Base-by-base conservation (phyloP, 1,140 invertebrate genomes). In the Sminthurides bifidus region DNA sequence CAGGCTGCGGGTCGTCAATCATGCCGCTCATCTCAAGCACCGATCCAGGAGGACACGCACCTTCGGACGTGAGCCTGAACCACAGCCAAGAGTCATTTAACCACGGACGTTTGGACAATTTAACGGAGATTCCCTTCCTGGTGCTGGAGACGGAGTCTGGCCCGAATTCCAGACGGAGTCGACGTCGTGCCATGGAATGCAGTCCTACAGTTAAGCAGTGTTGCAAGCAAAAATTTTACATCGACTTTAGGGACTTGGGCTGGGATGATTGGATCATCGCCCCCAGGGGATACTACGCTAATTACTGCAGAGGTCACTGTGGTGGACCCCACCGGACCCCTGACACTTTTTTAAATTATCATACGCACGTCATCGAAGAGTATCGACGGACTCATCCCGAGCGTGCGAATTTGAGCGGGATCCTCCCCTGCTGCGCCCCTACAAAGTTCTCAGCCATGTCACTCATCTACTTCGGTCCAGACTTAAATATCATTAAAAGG, bases 201-300 rank as follows among this genome's bases (percentile, higher is more conserved):
- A 81, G 82, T 80, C 59, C 73, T 77, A 48, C 79, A 46, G 68
- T 78, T 58, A 84, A 83, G 56, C 82, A 85, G 68, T 94, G 91
- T 71, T 93, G 90, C 72, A 89, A 91, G 66, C 83, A 92, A 69
- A 80, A 83, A 23, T 87, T 92, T 72, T 90, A 87, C 74, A 87
- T 94, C 40, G 87, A 81, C 69, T 94, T 94, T 73, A 82, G 82
- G 60, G 81, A 86, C 52, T 77, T 94, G 15, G 88, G 88, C 52
- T 94, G 90, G 90, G 87, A 92, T 69, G 88, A 92, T 74, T 92
- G 88, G 87, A 90, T 95, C 66, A 91, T 93, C 29, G 56, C 56
- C 19, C 56, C 56, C 15, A 48, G 60, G 24, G 60, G 80, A 40
- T 92, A 93, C 73, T 86, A 87, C 71, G 89, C 89, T n/a, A 92